These are phyloP conservation scores for Mythimna pallens DNA, from an alignment of 2,888 invertebrate species.

Conservation along the genomic window DNA sequence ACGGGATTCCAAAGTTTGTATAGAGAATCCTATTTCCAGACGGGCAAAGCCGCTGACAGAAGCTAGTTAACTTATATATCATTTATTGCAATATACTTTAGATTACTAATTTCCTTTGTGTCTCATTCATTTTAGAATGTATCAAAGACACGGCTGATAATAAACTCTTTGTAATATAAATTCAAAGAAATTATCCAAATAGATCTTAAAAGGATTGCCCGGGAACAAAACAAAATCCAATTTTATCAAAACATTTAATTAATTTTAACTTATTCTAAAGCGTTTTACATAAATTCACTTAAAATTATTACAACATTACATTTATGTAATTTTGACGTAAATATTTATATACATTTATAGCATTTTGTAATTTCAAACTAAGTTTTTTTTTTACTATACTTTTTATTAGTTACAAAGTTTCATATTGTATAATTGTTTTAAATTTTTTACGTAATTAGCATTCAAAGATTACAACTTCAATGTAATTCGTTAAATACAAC, in stretches of 20 bases:
- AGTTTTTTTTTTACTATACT: slow-evolving; percentile 28
- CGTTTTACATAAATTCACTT: slow-evolving; percentile 67
- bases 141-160: background rate
- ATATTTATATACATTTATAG: slow-evolving; percentile 57
- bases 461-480: slow-evolving; percentile 44
- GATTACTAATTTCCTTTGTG: slow-evolving; percentile 16
- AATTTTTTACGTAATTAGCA: slow-evolving; percentile 40
- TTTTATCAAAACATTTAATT: slow-evolving; percentile 71
- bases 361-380: slow-evolving; percentile 39
- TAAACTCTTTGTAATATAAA: slow-evolving; percentile 4
- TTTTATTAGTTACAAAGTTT: slow-evolving; percentile 38
- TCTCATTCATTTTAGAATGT: slow-evolving; percentile 6
- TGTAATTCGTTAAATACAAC: slow-evolving; percentile 42
- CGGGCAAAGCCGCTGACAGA: no score
- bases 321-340: slow-evolving; percentile 41
- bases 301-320: slow-evolving; percentile 53
- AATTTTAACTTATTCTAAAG: slow-evolving; percentile 64
- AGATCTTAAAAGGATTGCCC: background rate
- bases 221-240: slow-evolving; percentile 12
- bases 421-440: slow-evolving; percentile 28
- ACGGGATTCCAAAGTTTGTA: no score
- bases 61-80: background rate
- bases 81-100: slow-evolving; percentile 6
- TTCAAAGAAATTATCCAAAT: slow-evolving; percentile 1
- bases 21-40: no score